phyloP scores from a whole-genome alignment of 2,797 vertebrate species.

The Aratinga solstitialis region DNA sequence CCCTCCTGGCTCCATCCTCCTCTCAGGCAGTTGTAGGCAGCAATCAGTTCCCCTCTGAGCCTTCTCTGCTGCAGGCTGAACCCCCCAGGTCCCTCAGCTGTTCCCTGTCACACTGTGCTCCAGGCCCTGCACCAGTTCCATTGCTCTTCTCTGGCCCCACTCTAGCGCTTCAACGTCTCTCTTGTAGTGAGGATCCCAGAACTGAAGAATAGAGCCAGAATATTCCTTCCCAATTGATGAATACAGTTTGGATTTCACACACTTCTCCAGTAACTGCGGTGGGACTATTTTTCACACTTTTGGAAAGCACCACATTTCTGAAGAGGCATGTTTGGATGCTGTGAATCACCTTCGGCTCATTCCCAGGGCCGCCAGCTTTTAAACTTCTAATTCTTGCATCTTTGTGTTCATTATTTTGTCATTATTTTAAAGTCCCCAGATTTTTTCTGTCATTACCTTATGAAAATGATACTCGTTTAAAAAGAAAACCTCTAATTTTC shows the following conservation, averaged over 20 bases:
- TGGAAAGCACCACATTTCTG: not conserved
- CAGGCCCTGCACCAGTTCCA: not conserved
- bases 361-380: not conserved
- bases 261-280: not conserved
- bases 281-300: not conserved
- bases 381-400: not conserved
- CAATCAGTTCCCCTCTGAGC: no score
- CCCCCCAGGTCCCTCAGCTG: no score
- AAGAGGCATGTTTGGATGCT: not conserved
- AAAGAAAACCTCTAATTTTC: not conserved
- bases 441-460: not conserved
- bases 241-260: not conserved
- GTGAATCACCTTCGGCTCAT: not conserved
- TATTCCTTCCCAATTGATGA: not conserved
- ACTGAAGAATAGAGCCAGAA: not conserved
- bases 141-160: not conserved
- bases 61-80: no score
- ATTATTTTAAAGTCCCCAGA: not conserved
- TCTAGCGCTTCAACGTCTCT: not conserved
- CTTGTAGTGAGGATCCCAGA: not conserved
- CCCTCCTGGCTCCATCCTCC: no score
- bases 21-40: no score
- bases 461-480: not conserved
- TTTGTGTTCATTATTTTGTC: not conserved
- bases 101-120: not conserved